Evolutionary conservation across 1,140 invertebrate species (phyloP).

Genomic region (Pogonus chalceus): DNA sequence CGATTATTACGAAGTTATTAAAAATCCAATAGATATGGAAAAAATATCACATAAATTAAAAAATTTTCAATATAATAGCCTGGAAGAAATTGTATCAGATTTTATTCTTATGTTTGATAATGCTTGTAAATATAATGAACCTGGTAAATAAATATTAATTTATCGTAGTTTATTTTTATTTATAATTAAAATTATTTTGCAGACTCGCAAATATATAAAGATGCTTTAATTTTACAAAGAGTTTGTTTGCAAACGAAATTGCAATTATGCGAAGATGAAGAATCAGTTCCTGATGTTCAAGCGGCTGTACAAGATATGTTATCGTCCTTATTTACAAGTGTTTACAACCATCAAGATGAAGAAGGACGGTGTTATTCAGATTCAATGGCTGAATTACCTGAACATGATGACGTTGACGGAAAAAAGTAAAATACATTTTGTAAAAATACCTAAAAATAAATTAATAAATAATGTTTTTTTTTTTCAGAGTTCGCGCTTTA

Average conservation of each 20-base stretch:
- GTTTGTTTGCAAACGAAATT: conserved; percentile 87
- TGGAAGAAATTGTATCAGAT: conserved; percentile 88
- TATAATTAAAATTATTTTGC: neutral
- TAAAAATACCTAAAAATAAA: neutral
- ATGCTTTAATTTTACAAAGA: conserved; percentile 86
- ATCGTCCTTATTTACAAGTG: conserved; percentile 81
- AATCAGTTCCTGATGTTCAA: conserved; percentile 78
- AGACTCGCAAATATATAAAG: conserved; percentile 97
- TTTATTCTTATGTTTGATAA: conserved; percentile 98
- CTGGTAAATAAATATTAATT: conserved; percentile 33
- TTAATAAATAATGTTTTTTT: neutral
- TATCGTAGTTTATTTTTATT: neutral
- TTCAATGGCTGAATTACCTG: conserved; percentile 86
- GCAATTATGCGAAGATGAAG: conserved; percentile 75
- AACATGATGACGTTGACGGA: conserved; percentile 70
- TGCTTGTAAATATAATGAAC: conserved; percentile 98
- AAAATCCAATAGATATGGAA: conserved; percentile 95
- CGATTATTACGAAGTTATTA: conserved; percentile 97
- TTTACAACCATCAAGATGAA: conserved; percentile 94
- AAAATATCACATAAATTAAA: conserved; percentile 84
- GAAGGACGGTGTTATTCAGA: conserved; percentile 94
- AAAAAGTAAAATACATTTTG: conserved; percentile 51
- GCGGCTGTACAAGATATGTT: conserved; percentile 85
- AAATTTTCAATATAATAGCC: conserved; percentile 62
- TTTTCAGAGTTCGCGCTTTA: conserved; percentile 57